These are phyloP conservation scores for Aplidium turbinatum DNA, from an alignment of 23 tunicate genomes.

Conservation along the genomic window DNA sequence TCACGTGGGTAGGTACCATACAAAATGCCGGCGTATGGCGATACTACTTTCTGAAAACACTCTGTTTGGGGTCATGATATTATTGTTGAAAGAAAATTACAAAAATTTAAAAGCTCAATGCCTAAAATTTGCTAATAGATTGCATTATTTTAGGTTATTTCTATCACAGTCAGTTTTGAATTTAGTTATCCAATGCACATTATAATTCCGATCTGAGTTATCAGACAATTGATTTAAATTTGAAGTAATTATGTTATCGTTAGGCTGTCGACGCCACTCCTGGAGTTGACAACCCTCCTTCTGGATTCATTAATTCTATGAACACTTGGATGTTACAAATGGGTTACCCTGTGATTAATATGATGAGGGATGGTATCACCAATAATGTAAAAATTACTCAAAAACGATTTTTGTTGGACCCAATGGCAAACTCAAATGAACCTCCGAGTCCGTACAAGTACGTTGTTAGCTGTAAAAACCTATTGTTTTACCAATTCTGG, in stretches of 20 bases:
- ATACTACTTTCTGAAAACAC: no score
- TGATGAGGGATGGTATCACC: conserved; percentile 8
- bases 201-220: not conserved
- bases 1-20: no score
- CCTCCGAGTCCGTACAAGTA: conserved; percentile 57
- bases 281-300: conserved; percentile 7
- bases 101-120: no score
- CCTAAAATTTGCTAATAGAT: no score
- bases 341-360: conserved; percentile 65
- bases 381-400: conserved; percentile 34
- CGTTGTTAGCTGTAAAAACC: not conserved
- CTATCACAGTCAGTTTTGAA: no score
- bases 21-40: no score
- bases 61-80: no score
- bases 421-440: conserved; percentile 33
- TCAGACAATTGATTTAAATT: not conserved
- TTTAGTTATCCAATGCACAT: no score
- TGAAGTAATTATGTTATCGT: not conserved
- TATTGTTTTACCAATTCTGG: not conserved
- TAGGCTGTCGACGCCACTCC: not conserved
- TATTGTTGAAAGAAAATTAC: no score
- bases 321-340: conserved; percentile 78
- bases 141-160: no score
- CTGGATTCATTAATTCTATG: conserved; percentile 33
- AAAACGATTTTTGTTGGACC: conserved; percentile 59